Evolutionary conservation across 2,113 vertebrate species (phyloP).

Genomic region (Carettochelys insculpta): DNA sequence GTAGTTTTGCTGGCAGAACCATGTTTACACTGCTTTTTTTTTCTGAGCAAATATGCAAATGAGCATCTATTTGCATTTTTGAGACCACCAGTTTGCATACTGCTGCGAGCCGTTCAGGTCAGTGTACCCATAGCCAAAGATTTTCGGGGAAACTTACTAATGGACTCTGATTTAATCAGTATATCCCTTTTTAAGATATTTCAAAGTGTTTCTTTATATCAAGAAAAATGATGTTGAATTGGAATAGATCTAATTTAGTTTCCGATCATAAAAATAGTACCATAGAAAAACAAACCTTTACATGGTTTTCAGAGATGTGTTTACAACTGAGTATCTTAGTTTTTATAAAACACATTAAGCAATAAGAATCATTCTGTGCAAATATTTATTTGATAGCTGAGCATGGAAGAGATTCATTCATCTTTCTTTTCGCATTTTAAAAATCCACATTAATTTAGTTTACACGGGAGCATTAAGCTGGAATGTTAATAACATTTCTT

Average conservation of each 20-base stretch:
- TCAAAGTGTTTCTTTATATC: conserved; percentile 53
- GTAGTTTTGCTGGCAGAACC: too few species aligned
- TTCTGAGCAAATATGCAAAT: too few species aligned
- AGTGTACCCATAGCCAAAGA: too few species aligned
- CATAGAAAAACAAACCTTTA: conserved; percentile 47
- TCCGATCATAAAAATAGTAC: conserved; percentile 47
- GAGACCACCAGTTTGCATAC: too few species aligned
- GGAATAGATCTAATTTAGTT: conserved; percentile 56
- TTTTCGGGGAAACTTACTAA: conserved; percentile 38
- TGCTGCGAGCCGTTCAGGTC: too few species aligned
- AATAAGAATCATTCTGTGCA: conserved; percentile 63
- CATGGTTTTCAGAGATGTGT: conserved; percentile 29
- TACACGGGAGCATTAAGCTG: conserved; percentile 51
- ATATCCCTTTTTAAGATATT: conserved; percentile 34
- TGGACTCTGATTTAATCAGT: conserved; percentile 60
- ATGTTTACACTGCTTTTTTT: too few species aligned
- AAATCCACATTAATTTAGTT: conserved; percentile 69
- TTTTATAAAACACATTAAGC: conserved; percentile 60
- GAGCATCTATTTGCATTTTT: too few species aligned
- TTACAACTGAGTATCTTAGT: conserved; percentile 55
- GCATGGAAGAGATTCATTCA: conserved; percentile 68
- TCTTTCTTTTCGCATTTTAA: conserved; percentile 76
- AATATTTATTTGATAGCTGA: conserved; percentile 65
- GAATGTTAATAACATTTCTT: conserved; percentile 68
- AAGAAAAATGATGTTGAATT: conserved; percentile 40